A percentile compares a stretch with the other conserved stretches of the same genome.
Conservation (phyloP, 2,888 invertebrate species). For the Phyllotreta striolata region DNA sequence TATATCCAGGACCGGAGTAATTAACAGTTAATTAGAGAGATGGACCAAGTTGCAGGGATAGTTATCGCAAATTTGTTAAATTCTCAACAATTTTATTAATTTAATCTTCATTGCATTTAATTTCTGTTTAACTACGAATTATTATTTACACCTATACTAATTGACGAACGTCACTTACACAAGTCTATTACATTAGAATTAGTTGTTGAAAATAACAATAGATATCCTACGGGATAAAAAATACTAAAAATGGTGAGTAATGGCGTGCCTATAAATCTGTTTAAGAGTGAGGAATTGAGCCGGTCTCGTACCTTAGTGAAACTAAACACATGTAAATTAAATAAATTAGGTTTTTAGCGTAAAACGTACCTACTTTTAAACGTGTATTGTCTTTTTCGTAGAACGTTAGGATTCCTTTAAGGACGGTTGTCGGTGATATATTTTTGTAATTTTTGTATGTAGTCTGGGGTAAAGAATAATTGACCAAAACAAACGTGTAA, state of each 20-base stretch:
- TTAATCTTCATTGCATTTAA: too few species aligned
- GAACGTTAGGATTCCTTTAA: slow-evolving; percentile 19
- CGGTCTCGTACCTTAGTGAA: neutral
- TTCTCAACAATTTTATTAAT: too few species aligned
- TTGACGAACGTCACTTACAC: too few species aligned
- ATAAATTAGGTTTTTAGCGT: neutral
- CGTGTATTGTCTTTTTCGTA: slow-evolving; percentile 16
- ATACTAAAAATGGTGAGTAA: slow-evolving; percentile 5
- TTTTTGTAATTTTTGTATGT: slow-evolving; percentile 60
- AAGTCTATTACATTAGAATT: too few species aligned
- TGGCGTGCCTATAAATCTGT: slow-evolving; percentile 9
- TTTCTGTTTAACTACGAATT: too few species aligned
- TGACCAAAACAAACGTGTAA: slow-evolving; percentile 43
- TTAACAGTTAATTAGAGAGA: too few species aligned
- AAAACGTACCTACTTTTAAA: neutral
- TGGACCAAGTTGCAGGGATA: too few species aligned
- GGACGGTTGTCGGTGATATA: slow-evolving; percentile 56
- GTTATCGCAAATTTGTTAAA: too few species aligned
- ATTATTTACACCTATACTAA: too few species aligned
- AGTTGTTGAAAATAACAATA: too few species aligned
- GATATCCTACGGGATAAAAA: too few species aligned
- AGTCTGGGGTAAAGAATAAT: slow-evolving; percentile 45
- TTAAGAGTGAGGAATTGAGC: slow-evolving; percentile 5
- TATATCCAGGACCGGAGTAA: too few species aligned
- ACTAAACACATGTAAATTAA: slow-evolving; percentile 2